Conservation (phyloP, 2,113 vertebrate species). For the Indicator maculatus region DNA sequence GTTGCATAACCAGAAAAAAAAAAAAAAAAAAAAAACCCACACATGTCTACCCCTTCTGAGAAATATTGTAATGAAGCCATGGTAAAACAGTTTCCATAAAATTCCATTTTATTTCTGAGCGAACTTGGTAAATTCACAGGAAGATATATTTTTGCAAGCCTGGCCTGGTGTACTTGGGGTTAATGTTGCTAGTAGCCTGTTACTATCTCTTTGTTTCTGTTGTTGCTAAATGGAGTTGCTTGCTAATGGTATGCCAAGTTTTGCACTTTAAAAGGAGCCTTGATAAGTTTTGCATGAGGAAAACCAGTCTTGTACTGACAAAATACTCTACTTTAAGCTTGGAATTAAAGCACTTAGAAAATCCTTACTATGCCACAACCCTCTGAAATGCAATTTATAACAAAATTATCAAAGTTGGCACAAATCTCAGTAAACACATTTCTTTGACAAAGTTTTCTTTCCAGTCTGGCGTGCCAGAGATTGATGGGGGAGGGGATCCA, state of each 20-base stretch:
- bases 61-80: neutral
- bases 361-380: neutral
- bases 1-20: neutral
- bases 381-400: neutral
- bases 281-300: neutral
- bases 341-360: slow-evolving; percentile 11
- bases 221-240: neutral
- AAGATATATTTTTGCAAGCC: neutral
- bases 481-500: slow-evolving; percentile 8
- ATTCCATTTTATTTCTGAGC: neutral
- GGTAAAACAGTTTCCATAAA: neutral
- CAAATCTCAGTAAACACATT: slow-evolving; percentile 35
- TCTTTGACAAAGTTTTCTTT: slow-evolving; percentile 41
- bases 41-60: neutral
- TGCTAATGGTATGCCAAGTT: slow-evolving; percentile 22
- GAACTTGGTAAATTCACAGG: neutral
- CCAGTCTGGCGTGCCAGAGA: neutral
- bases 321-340: neutral
- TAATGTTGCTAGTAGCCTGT: neutral
- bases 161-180: neutral
- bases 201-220: neutral
- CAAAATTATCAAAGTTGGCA: slow-evolving; percentile 18
- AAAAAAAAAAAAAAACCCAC: neutral
- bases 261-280: slow-evolving; percentile 40
- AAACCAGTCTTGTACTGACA: slow-evolving; percentile 11